phyloP scores from a whole-genome alignment of 2,797 vertebrate species.

The Hydrocynus forskahlii region DNA sequence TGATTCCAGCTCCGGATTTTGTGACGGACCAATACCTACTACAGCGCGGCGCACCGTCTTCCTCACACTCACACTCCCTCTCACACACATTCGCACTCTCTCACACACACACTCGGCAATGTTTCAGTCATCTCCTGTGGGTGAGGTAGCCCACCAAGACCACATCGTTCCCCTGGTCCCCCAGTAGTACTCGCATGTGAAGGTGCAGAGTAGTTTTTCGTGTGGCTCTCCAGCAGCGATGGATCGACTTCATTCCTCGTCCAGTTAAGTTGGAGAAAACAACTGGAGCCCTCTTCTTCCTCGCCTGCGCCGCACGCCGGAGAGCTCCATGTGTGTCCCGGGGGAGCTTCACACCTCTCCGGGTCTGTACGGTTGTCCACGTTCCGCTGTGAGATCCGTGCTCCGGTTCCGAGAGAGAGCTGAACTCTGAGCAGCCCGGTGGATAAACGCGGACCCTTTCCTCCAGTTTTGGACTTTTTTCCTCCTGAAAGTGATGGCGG shows the following conservation, averaged over 20 bases:
- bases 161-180: neutral
- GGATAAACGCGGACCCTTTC: slow-evolving; percentile 31
- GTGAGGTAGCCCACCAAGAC: neutral
- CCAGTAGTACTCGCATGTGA: neutral
- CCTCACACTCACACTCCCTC: neutral
- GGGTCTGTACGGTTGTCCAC: slow-evolving; percentile 25
- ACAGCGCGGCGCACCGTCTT: slow-evolving; percentile 38
- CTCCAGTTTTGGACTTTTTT: slow-evolving; percentile 24
- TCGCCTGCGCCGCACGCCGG: slow-evolving; percentile 28
- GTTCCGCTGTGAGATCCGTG: slow-evolving; percentile 17
- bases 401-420: neutral
- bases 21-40: slow-evolving; percentile 20
- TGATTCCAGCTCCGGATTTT: slow-evolving; percentile 51
- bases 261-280: slow-evolving; percentile 51
- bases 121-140: neutral
- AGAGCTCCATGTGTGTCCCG: slow-evolving; percentile 48
- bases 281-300: slow-evolving; percentile 17
- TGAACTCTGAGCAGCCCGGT: slow-evolving; percentile 31
- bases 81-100: neutral
- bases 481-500: slow-evolving; percentile 61
- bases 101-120: neutral
- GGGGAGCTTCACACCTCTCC: slow-evolving; percentile 43
- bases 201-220: too few species aligned
- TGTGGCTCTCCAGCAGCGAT: slow-evolving; percentile 20
- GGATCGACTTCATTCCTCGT: slow-evolving; percentile 49